Percentiles rank a stretch among this genome's conserved stretches.
Evolutionary conservation across 2,113 vertebrate genomes (phyloP).

Genomic region (Salminus brasiliensis): DNA sequence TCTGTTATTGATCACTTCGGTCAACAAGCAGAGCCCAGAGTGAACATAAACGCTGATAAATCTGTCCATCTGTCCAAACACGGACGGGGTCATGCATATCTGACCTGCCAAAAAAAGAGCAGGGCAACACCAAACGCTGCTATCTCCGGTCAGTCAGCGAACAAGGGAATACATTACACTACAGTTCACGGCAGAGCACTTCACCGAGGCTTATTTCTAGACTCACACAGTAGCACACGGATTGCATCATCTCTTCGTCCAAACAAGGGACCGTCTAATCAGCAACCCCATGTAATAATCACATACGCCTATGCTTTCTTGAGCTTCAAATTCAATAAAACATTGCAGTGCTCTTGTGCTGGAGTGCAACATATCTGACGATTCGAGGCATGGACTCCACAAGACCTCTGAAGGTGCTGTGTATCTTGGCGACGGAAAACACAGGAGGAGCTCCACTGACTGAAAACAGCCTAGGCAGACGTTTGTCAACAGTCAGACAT

Average conservation of each 20-base stretch:
- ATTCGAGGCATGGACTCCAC: too few relatives aligned
- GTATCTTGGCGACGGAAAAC: too few relatives aligned
- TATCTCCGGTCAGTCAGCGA: not conserved
- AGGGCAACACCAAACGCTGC: not conserved
- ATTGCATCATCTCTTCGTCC: not conserved
- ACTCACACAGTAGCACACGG: not conserved
- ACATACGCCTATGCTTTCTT: too few relatives aligned
- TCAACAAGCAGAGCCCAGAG: not conserved
- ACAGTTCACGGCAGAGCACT: not conserved
- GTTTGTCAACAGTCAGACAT: too few relatives aligned
- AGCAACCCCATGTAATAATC: not conserved
- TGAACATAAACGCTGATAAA: not conserved
- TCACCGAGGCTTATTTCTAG: not conserved
- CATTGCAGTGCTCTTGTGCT: too few relatives aligned
- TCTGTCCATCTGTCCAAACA: constrained; percentile 31
- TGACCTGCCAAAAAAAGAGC: not conserved
- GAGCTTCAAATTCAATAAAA: too few relatives aligned
- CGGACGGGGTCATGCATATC: not conserved
- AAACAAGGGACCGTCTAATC: not conserved
- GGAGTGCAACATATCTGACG: too few relatives aligned
- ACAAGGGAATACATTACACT: not conserved
- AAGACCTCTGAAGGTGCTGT: too few relatives aligned
- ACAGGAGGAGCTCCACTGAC: too few relatives aligned
- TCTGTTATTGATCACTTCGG: constrained; percentile 23
- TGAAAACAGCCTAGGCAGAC: too few relatives aligned